phyloP scores from a whole-genome alignment of 1,140 invertebrate species.

The Tenebrio molitor region DNA sequence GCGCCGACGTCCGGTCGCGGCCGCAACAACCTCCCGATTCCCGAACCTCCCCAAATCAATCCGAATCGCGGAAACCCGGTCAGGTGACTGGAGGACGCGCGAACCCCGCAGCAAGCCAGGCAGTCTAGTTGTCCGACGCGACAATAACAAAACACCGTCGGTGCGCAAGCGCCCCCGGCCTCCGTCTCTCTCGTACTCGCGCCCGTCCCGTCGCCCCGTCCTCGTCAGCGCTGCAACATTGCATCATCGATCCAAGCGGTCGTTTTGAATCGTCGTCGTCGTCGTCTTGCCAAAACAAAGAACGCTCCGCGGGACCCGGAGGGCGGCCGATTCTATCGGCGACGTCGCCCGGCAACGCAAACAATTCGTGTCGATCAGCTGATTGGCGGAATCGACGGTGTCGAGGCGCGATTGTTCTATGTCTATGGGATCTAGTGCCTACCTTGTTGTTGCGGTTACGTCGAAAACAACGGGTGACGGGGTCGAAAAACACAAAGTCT shows the following conservation, averaged over 20 bases:
- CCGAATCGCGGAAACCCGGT: neutral
- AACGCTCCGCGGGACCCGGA: neutral
- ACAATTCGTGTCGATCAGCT: slow-evolving; percentile 44
- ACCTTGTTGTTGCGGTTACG: slow-evolving; percentile 18
- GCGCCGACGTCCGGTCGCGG: neutral
- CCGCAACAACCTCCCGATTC: too few species aligned
- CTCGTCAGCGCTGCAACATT: slow-evolving; percentile 38
- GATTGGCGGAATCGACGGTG: slow-evolving; percentile 16
- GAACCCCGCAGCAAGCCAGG: slow-evolving; percentile 22
- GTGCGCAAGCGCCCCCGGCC: neutral
- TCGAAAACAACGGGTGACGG: slow-evolving; percentile 52
- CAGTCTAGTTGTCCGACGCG: slow-evolving; percentile 33
- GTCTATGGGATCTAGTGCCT: too few species aligned
- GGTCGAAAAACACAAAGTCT: slow-evolving; percentile 57
- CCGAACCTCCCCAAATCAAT: neutral
- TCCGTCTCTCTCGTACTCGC: slow-evolving; percentile 4
- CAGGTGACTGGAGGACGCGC: neutral
- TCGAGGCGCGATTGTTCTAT: neutral
- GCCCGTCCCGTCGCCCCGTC: neutral
- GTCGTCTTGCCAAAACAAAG: slow-evolving; percentile 42
- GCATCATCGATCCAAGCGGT: slow-evolving; percentile 57
- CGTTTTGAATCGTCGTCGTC: slow-evolving; percentile 45
- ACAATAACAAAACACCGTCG: slow-evolving; percentile 29
- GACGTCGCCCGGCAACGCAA: neutral
- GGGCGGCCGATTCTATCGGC: neutral